These are phyloP conservation scores for Esox lucius DNA, from an alignment of 2,797 vertebrate genomes.

Conservation along the genomic window DNA sequence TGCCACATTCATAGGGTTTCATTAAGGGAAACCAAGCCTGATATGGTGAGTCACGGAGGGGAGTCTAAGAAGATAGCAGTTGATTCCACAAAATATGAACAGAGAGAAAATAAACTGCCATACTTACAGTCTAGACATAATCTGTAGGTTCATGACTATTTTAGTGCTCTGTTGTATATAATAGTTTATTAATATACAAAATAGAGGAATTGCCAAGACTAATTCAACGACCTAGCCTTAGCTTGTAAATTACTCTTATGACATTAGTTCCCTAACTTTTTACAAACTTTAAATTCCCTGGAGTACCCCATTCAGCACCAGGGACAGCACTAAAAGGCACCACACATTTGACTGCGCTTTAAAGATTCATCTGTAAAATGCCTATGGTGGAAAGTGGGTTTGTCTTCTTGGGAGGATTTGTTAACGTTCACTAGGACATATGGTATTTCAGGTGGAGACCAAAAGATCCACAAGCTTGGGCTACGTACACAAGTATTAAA, in stretches of 20 bases:
- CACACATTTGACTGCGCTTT: not conserved
- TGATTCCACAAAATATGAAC: not conserved
- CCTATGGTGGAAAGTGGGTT: not conserved
- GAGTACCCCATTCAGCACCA: not conserved
- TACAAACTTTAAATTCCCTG: not conserved
- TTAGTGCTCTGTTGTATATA: too few species aligned
- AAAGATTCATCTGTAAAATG: not conserved
- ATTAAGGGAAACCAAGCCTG: not conserved
- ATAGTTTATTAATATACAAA: too few species aligned
- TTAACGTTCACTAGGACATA: too few species aligned
- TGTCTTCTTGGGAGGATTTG: not conserved
- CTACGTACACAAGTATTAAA: too few species aligned
- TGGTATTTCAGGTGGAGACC: too few species aligned
- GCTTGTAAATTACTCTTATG: too few species aligned
- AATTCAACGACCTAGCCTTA: too few species aligned
- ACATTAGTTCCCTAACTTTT: too few species aligned
- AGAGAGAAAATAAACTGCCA: not conserved
- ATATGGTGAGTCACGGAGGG: not conserved
- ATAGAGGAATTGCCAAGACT: too few species aligned
- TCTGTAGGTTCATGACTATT: too few species aligned
- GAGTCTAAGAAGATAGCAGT: not conserved
- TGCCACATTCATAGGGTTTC: not conserved
- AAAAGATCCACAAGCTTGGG: too few species aligned
- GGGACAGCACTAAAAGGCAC: not conserved
- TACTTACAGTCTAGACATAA: not conserved